Evolutionary conservation across 2,113 vertebrate species (phyloP).

Genomic region (Epinephelus lanceolatus): DNA sequence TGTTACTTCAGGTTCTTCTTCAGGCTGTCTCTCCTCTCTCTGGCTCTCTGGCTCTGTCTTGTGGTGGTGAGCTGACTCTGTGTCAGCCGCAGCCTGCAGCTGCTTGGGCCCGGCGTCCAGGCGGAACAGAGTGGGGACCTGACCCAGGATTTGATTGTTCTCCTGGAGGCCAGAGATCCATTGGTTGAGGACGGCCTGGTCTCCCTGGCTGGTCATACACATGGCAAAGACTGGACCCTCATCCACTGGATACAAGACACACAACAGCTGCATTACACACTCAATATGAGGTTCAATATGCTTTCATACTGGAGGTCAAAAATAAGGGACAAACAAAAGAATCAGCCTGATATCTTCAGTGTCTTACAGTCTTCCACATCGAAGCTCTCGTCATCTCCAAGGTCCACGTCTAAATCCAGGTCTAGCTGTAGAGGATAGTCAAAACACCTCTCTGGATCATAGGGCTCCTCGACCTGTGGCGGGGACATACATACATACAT

Average conservation of each 20-base stretch:
- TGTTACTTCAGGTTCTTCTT: constrained; percentile 13
- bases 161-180: constrained; percentile 92
- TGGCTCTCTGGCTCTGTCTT: constrained; percentile 1
- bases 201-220: constrained; percentile 87
- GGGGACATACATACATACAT: too few relatives aligned
- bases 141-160: constrained; percentile 87
- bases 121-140: constrained; percentile 88
- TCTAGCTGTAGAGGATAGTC: constrained; percentile 88
- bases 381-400: constrained; percentile 87
- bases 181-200: constrained; percentile 87
- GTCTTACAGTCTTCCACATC: constrained; percentile 88
- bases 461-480: constrained; percentile 81
- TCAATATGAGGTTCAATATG: not conserved
- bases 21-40: not conserved
- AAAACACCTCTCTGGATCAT: constrained; percentile 88
- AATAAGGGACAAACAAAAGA: not conserved
- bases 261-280: not conserved
- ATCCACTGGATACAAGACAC: constrained; percentile 83
- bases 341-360: not conserved
- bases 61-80: constrained; percentile 1
- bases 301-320: not conserved
- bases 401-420: constrained; percentile 84
- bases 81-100: constrained; percentile 36
- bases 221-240: constrained; percentile 91
- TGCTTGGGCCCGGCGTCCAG: constrained; percentile 76